Percentiles rank a stretch among this genome's conserved stretches.
Conservation (phyloP, 2,797 vertebrate genomes). For the Aselliscus stoliczkanus region DNA sequence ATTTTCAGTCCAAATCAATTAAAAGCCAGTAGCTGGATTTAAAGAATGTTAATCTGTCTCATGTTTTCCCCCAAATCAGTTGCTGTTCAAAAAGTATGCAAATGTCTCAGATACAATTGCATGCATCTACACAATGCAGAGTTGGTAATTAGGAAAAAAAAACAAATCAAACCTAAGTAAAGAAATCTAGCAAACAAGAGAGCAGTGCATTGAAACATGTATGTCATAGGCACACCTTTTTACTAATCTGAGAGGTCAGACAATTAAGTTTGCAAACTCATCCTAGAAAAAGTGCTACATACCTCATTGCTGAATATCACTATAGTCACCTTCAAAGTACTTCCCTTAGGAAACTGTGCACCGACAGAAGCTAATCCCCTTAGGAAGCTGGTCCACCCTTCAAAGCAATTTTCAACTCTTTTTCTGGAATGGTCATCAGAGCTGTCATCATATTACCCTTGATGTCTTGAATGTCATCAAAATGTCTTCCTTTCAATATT, state of each 20-base stretch:
- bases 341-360: too few species aligned
- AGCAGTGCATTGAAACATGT: background rate
- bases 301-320: too few species aligned
- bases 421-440: too few species aligned
- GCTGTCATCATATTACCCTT: too few species aligned
- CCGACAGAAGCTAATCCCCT: too few species aligned
- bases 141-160: background rate
- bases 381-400: too few species aligned
- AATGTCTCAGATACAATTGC: background rate
- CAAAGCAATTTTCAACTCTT: too few species aligned
- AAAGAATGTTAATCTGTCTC: background rate
- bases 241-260: background rate
- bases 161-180: background rate
- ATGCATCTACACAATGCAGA: background rate
- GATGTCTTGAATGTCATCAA: too few species aligned
- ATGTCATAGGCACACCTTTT: background rate
- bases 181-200: background rate
- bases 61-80: background rate
- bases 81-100: background rate
- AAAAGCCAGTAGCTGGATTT: background rate
- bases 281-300: too few species aligned
- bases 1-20: background rate
- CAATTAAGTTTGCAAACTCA: too few species aligned
- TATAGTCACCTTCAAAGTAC: too few species aligned
- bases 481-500: too few species aligned